Percentiles rank a stretch among this genome's conserved stretches.
Evolutionary conservation across 2,888 invertebrate genomes (phyloP).

Genomic region (Girardia tigrina): DNA sequence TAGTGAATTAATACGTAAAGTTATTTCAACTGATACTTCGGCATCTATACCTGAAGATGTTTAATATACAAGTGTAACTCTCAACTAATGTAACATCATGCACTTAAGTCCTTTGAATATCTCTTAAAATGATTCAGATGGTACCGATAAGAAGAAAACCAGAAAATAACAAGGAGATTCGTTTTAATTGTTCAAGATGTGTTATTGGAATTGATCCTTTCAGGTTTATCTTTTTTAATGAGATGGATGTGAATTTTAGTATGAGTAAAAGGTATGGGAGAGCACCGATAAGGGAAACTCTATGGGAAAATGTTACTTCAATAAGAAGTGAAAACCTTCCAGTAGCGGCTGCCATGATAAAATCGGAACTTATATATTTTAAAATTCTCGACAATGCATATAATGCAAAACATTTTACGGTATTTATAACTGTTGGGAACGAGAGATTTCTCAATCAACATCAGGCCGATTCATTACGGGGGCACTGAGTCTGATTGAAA

Average conservation of each 20-base stretch:
- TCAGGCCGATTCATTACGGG: too few relatives aligned
- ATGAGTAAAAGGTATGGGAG: neutral
- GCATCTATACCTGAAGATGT: too few relatives aligned
- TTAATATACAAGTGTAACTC: too few relatives aligned
- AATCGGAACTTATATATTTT: neutral
- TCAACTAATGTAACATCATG: too few relatives aligned
- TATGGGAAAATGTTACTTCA: neutral
- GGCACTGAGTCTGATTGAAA: too few relatives aligned
- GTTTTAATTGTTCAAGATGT: neutral
- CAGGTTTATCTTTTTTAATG: neutral
- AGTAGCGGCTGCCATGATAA: neutral
- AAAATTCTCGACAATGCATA: neutral
- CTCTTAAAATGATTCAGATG: neutral
- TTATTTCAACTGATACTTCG: too few relatives aligned
- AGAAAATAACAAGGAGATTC: neutral
- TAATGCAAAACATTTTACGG: neutral
- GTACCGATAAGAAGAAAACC: neutral
- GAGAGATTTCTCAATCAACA: too few relatives aligned
- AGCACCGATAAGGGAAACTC: neutral
- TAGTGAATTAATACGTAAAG: too few relatives aligned
- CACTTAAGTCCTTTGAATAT: too few relatives aligned
- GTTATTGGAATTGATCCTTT: too few relatives aligned
- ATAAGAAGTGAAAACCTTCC: neutral
- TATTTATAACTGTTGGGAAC: too few relatives aligned
- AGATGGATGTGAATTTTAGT: neutral